A percentile compares a stretch with the other conserved stretches of the same genome.
These are phyloP conservation scores for Andrena bucephala DNA, from an alignment of 2,888 invertebrate genomes.

Conservation along the genomic window DNA sequence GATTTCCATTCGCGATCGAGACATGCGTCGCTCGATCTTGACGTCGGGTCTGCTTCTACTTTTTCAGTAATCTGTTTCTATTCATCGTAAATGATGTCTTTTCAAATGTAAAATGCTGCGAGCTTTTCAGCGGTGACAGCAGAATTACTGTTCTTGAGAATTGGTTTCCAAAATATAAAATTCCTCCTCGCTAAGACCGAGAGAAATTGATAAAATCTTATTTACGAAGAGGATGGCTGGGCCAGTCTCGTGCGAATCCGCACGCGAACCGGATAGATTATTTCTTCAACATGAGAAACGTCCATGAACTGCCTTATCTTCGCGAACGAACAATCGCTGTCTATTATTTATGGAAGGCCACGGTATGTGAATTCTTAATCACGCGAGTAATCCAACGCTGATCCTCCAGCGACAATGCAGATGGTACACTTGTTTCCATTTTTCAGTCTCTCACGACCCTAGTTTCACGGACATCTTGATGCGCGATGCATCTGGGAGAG, in stretches of 20 bases:
- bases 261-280: conserved; percentile 16
- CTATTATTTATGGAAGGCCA: conserved; percentile 48
- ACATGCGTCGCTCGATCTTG: too few species aligned
- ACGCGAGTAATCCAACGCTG: conserved; percentile 36
- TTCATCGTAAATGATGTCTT: too few species aligned
- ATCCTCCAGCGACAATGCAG: conserved; percentile 30
- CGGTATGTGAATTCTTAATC: conserved; percentile 52
- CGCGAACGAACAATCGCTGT: conserved; percentile 40
- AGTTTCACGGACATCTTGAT: conserved; percentile 61
- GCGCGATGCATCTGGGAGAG: conserved; percentile 14
- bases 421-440: conserved; percentile 48
- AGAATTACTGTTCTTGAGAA: too few species aligned
- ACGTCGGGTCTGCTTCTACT: too few species aligned
- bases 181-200: too few species aligned
- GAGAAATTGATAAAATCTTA: neutral
- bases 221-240: conserved; percentile 12
- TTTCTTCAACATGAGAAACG: conserved; percentile 29
- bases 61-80: too few species aligned
- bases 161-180: too few species aligned
- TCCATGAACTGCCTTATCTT: conserved; percentile 35
- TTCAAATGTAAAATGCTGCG: too few species aligned
- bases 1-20: too few species aligned
- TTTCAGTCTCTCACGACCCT: conserved; percentile 51
- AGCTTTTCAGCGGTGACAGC: too few species aligned
- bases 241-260: conserved; percentile 27